Evolutionary conservation across 2,797 vertebrate genomes (phyloP).

Genomic region (Sebastes diploproa): DNA sequence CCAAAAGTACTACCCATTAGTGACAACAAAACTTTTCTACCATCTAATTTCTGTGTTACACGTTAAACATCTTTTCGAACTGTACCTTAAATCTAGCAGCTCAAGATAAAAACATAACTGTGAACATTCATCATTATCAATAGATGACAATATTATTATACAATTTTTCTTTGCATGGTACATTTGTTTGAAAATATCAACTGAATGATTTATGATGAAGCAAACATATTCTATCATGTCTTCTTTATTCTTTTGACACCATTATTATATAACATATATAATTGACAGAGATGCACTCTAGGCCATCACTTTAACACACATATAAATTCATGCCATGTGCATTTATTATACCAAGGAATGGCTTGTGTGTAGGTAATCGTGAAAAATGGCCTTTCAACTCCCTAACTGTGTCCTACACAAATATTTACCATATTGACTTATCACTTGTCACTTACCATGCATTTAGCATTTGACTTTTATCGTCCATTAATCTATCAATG

Average conservation of each 20-base stretch:
- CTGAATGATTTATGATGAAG: constrained; percentile 22
- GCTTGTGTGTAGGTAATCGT: constrained; percentile 56
- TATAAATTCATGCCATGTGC: constrained; percentile 46
- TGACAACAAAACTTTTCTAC: background rate
- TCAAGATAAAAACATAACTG: background rate
- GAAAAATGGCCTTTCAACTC: constrained; percentile 69
- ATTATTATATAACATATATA: constrained; percentile 8
- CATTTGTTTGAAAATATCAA: constrained; percentile 5
- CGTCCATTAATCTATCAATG: constrained; percentile 77
- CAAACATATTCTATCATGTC: constrained; percentile 9
- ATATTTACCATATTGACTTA: constrained; percentile 77
- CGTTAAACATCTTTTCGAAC: background rate
- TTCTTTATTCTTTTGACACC: constrained; percentile 15
- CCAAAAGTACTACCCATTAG: background rate
- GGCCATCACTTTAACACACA: constrained; percentile 45
- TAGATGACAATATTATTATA: background rate
- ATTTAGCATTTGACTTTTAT: constrained; percentile 76
- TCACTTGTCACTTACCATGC: constrained; percentile 73
- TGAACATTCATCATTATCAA: background rate
- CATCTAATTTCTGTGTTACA: background rate
- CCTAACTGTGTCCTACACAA: constrained; percentile 68
- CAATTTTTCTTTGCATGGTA: background rate
- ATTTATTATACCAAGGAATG: constrained; percentile 54
- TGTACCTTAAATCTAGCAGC: background rate
- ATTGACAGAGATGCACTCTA: constrained; percentile 31